phyloP scores from a whole-genome alignment of 2,888 invertebrate species.

The Agrochola litura region DNA sequence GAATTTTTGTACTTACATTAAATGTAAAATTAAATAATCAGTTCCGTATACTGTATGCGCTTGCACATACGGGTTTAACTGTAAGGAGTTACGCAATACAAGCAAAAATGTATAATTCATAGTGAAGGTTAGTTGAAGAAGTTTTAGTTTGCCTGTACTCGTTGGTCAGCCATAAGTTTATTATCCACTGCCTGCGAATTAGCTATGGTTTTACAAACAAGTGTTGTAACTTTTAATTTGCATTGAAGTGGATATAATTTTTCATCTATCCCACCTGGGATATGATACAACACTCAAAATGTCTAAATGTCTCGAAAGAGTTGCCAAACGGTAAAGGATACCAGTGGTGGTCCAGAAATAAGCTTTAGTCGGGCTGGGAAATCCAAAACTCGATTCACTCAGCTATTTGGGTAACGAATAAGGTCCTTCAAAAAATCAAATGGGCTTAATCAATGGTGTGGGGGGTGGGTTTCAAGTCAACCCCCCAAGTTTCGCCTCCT shows the following conservation, averaged over 20 bases:
- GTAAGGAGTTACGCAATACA: slow-evolving; percentile 13
- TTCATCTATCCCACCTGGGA: background rate
- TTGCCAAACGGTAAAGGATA: background rate
- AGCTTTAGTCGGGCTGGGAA: background rate
- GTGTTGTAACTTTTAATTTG: background rate
- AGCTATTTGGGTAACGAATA: slow-evolving; percentile 2
- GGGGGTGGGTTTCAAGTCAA: background rate
- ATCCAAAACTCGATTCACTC: background rate
- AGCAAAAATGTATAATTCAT: slow-evolving; percentile 3
- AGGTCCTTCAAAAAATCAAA: slow-evolving; percentile 26
- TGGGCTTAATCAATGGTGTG: slow-evolving; percentile 3
- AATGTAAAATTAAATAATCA: slow-evolving; percentile 46
- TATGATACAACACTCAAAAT: background rate
- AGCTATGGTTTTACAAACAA: background rate
- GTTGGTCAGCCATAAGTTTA: background rate
- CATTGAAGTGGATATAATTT: background rate
- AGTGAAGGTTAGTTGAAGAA: slow-evolving; percentile 1
- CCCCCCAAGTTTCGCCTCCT: slow-evolving; percentile 15
- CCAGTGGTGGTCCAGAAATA: background rate
- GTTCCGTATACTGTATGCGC: slow-evolving; percentile 44
- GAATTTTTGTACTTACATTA: slow-evolving; percentile 60
- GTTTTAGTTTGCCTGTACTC: background rate
- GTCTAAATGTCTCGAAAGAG: background rate
- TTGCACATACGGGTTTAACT: slow-evolving; percentile 47
- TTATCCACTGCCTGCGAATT: background rate